Percentiles rank a stretch among this genome's conserved stretches.
Conservation (phyloP, 2,797 vertebrate species). For the Girardinus metallicus region DNA sequence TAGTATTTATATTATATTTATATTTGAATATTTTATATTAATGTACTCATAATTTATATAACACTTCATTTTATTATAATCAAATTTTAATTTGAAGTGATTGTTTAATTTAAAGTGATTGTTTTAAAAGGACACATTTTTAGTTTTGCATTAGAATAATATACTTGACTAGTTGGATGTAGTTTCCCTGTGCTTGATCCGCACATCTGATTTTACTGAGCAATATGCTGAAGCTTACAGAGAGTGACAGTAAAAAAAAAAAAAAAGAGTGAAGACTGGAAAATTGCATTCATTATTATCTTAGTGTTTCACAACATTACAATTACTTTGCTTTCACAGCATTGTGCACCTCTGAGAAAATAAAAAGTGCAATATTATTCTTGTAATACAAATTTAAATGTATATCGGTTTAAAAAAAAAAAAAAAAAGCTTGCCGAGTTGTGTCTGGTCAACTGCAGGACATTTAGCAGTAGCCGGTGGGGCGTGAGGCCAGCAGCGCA, state of each 20-base stretch:
- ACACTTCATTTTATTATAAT: neutral
- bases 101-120: too few species aligned
- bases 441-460: slow-evolving; percentile 80
- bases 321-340: neutral
- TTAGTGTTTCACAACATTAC: neutral
- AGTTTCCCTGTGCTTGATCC: neutral
- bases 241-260: neutral
- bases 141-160: neutral
- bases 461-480: slow-evolving; percentile 86
- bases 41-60: neutral
- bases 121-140: neutral
- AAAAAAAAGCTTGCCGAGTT: slow-evolving; percentile 33
- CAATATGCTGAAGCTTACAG: neutral
- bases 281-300: neutral
- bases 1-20: neutral
- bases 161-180: neutral
- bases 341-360: neutral
- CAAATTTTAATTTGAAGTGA: too few species aligned
- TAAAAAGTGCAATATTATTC: neutral
- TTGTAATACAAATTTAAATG: slow-evolving; percentile 11
- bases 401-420: slow-evolving; percentile 8
- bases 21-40: neutral
- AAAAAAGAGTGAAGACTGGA: neutral
- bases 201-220: neutral
- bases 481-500: slow-evolving; percentile 68